Evolutionary conservation across 2,797 vertebrate genomes (phyloP), one percentile per base, ranked within the genome.

Genomic region (Lemur catta): DNA sequence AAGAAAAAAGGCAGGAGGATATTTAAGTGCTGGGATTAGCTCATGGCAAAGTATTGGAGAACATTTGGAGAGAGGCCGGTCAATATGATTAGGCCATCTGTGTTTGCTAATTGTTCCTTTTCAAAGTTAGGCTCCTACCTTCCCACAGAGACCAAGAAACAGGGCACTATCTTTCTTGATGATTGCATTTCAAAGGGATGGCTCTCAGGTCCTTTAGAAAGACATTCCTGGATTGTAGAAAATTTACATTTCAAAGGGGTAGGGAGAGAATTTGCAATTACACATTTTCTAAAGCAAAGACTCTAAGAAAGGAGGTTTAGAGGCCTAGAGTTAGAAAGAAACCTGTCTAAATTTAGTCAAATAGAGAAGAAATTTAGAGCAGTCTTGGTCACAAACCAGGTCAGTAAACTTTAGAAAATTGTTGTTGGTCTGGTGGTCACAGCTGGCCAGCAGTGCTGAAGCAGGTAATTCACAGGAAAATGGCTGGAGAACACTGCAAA

Each of bases 201-300:
- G 5, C 13, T 7, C 9, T 26, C 52, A 43, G 43, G 50, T 75
- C n/a, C 69, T 82, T 79, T 6, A 22, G 33, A 80, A 74, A 89
- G 15, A 43, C 7, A 65, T 80, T 84, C n/a, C 48, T 87, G 13
- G 7, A n/a, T 8, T 59, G 20, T 43, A 86, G n/a, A 50, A 59
- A 6, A 87, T 76, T 96, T 81, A 35, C 33, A 75, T 84, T 35
- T 88, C 79, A 79, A 80, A 92, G 41, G n/a, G 15, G 26, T 17
- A 30, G 20, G 50, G 24, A 5, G 71, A 61, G 7, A 59, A 48
- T 48, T 57, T 80, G 14, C 26, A 91, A 50, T 50, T 38, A 61
- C 30, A 74, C 4, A 2, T 63, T 91, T 41, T 91, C 28, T 59
- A 22, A 72, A 74, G 41, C 50, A 72, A 38, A 22, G 41, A 18